Evolutionary conservation across 2,113 vertebrate genomes (phyloP).

Genomic region (Zapus hudsonius): DNA sequence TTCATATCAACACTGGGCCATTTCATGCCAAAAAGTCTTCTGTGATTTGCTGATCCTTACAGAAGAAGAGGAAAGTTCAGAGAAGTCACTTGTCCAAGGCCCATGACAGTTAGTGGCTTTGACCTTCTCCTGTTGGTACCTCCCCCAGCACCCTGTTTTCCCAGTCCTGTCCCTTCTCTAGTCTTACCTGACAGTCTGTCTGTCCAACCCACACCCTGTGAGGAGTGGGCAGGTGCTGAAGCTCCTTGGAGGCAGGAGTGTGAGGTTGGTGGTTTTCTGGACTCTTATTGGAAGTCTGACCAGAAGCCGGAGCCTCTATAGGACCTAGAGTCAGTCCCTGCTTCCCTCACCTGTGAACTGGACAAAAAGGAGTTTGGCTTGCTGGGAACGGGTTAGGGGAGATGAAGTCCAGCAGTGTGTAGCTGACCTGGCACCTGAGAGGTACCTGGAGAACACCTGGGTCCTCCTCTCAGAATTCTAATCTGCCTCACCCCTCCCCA

Average conservation of each 20-base stretch:
- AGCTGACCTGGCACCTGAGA: background rate
- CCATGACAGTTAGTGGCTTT: rapidly evolving
- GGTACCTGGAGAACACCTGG: rapidly evolving
- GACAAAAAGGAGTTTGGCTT: background rate
- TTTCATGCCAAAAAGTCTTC: rapidly evolving
- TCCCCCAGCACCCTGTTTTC: background rate
- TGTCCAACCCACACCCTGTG: rapidly evolving
- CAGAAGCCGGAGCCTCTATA: rapidly evolving
- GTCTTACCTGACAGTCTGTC: background rate
- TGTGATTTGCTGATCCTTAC: background rate
- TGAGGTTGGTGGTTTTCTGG: rapidly evolving
- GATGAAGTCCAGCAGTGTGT: rapidly evolving
- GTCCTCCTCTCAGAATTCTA: background rate
- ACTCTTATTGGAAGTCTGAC: background rate
- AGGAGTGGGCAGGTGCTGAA: background rate
- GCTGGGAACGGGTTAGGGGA: background rate
- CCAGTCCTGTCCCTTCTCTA: background rate
- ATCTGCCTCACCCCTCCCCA: too few relatives aligned
- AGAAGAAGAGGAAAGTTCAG: background rate
- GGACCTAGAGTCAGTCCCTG: too few relatives aligned
- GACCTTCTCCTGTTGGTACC: background rate
- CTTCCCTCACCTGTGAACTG: background rate
- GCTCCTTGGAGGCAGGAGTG: background rate
- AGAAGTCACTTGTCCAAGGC: background rate
- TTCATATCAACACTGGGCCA: rapidly evolving